Conservation (phyloP, 2,113 vertebrate genomes). For the Oxygymnocypris stewartii region DNA sequence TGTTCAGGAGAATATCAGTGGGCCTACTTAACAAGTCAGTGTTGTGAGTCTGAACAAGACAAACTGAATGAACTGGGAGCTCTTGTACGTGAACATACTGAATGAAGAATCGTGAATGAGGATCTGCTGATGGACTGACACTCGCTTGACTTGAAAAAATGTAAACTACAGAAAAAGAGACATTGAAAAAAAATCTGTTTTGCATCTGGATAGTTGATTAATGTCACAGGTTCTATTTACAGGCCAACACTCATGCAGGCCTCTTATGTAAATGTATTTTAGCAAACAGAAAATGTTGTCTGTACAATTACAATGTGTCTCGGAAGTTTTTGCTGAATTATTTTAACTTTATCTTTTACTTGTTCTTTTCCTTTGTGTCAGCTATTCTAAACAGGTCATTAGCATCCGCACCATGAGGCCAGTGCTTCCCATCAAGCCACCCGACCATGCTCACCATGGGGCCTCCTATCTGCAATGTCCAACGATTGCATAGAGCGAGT, state of each 20-base stretch:
- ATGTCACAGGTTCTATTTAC: background rate
- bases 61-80: too few relatives aligned
- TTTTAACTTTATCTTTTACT: background rate
- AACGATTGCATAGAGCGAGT: background rate
- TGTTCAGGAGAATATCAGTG: too few relatives aligned
- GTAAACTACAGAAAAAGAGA: too few relatives aligned
- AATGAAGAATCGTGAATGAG: background rate
- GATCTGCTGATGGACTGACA: background rate
- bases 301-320: background rate
- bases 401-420: conserved; percentile 55
- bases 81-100: background rate
- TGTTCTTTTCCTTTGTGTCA: background rate
- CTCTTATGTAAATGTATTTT: background rate
- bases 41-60: background rate
- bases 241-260: background rate
- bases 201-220: background rate
- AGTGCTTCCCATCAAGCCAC: background rate
- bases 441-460: background rate
- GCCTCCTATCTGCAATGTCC: background rate
- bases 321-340: background rate
- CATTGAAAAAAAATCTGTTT: too few relatives aligned
- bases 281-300: background rate
- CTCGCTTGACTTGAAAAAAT: too few relatives aligned
- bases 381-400: conserved; percentile 65
- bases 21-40: too few relatives aligned